These are phyloP conservation scores for Muricea muricata DNA, from an alignment of 92 coral and sea anemone species.

Conservation along the genomic window DNA sequence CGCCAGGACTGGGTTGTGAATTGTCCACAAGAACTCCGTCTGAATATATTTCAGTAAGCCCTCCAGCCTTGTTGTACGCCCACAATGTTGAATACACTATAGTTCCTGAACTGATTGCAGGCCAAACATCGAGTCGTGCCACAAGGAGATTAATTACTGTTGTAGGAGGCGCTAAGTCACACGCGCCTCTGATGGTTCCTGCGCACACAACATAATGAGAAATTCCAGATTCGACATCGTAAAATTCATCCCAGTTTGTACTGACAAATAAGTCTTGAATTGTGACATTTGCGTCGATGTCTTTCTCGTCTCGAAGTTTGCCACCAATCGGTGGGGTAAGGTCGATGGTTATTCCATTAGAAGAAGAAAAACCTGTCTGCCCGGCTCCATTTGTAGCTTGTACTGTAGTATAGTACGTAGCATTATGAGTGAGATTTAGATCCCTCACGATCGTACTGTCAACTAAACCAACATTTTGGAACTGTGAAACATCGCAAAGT, in stretches of 20 bases:
- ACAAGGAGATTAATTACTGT: constrained; percentile 54
- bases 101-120: constrained; percentile 77
- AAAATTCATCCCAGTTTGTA: constrained; percentile 93
- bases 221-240: constrained; percentile 79
- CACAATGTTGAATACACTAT: constrained; percentile 75
- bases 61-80: constrained; percentile 83
- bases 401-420: constrained; percentile 74
- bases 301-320: constrained; percentile 74
- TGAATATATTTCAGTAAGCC: constrained; percentile 70
- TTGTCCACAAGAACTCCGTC: constrained; percentile 83
- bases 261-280: constrained; percentile 71
- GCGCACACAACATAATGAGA: constrained; percentile 84
- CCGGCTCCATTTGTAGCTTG: constrained; percentile 87
- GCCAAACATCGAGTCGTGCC: constrained; percentile 67
- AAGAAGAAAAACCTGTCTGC: constrained; percentile 63
- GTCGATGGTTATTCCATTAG: constrained; percentile 83
- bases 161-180: constrained; percentile 77
- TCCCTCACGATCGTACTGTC: constrained; percentile 66
- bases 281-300: constrained; percentile 73
- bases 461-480: constrained; percentile 56
- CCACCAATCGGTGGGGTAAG: constrained; percentile 80
- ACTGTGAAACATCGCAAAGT: constrained; percentile 72
- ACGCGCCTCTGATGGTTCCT: constrained; percentile 75
- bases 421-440: constrained; percentile 69
- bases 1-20: constrained; percentile 71